Evolutionary conservation across 2,113 vertebrate genomes (phyloP), one percentile per base, ranked within the genome.

Genomic region (Rhinoderma darwinii): DNA sequence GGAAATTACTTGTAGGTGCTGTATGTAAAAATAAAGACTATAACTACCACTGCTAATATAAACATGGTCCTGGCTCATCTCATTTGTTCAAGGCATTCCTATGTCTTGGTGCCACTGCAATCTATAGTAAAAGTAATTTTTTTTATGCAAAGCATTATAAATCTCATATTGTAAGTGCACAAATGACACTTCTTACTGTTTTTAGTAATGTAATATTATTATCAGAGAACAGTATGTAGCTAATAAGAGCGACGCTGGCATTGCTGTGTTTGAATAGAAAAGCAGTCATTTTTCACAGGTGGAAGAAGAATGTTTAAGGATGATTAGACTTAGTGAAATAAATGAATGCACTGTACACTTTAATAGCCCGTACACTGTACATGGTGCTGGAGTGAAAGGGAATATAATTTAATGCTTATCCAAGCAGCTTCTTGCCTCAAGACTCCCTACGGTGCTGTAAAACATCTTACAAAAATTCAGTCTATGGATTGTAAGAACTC

Each of bases 241-340:
- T 83, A 83, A 70, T 83, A 83, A 72, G 81, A 70, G 61, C 22
- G 44, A 68, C 32, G 32, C 47, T 72, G 63, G 68, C 81, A 83
- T 70, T 37, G 30, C 30, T 25, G 41, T 50, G 61, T 83, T 35
- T 72, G 81, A 72, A 83, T 70, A 83, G 41, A 51, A 83, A 47
- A 83, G 30, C 81, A 70, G 61, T 83, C 27, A 68, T 70, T 83
- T 83, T 83, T 83, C 63, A 83, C 81, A 70, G 81, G 63, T 72
- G 63, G 81, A 83, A 83, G 63, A 83, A 70, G 63, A 83, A 68
- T 83, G 81, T 83, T 83, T 72, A 72, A 83, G 61, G 81, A 72
- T 83, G 81, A 83, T 83, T 72, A 83, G 63, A 83, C 63, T 72
- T 83, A 70, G 66, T 51, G 63, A 83, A 83, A 72, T 83, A 72